Evolutionary conservation across 1,140 invertebrate species (phyloP).

Genomic region (Amyelois transitella): DNA sequence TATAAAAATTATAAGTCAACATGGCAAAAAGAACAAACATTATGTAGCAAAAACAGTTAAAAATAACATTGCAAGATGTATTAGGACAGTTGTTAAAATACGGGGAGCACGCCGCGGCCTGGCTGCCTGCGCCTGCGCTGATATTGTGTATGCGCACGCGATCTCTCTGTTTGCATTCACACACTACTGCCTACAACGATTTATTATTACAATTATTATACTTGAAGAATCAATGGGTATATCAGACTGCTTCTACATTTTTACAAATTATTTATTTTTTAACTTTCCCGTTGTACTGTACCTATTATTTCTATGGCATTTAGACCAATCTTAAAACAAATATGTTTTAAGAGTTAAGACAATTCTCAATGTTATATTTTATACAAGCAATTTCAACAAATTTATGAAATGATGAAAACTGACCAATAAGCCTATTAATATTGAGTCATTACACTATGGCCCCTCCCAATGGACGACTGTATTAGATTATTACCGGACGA

Average conservation of each 20-base stretch:
- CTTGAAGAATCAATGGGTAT: not conserved
- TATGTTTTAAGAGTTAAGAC: too few species aligned
- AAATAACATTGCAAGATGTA: conserved; percentile 74
- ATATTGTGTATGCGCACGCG: conserved; percentile 66
- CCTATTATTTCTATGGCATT: too few species aligned
- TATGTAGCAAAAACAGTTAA: conserved; percentile 70
- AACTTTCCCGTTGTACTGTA: too few species aligned
- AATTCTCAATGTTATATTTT: too few species aligned
- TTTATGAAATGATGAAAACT: conserved; percentile 19
- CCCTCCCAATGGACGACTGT: conserved; percentile 67
- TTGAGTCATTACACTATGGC: conserved; percentile 57
- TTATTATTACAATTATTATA: conserved; percentile 23
- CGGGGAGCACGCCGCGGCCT: conserved; percentile 34
- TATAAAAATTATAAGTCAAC: conserved; percentile 71
- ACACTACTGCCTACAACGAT: conserved; percentile 30
- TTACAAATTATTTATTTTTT: not conserved
- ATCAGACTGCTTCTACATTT: not conserved
- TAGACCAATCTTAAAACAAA: too few species aligned
- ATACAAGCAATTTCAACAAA: too few species aligned
- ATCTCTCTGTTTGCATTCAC: conserved; percentile 52
- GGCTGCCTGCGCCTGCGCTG: conserved; percentile 40
- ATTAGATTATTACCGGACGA: conserved; percentile 69
- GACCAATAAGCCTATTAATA: conserved; percentile 53
- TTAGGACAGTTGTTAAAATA: conserved; percentile 75
- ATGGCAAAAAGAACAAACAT: conserved; percentile 60